Conservation (phyloP, 2,888 invertebrate genomes). For the Ophion ventricosus region DNA sequence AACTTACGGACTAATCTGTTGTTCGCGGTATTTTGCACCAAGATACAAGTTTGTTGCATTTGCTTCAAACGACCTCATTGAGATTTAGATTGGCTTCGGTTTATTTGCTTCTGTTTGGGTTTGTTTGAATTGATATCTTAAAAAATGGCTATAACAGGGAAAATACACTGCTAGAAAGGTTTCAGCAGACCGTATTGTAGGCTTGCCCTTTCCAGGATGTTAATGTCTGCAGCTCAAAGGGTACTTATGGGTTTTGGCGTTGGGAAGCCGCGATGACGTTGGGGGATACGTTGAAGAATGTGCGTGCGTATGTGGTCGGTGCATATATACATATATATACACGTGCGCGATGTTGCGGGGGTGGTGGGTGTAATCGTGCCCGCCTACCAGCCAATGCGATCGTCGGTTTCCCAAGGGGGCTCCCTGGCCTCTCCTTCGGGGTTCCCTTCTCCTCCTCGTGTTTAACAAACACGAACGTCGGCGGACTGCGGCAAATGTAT, state of each 20-base stretch:
- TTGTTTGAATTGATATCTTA: not conserved
- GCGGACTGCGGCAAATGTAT: constrained; percentile 28
- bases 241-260: not conserved
- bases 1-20: no score
- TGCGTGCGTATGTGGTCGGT: constrained; percentile 7
- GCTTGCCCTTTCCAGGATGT: not conserved
- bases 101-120: not conserved
- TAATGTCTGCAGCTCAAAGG: not conserved
- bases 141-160: not conserved
- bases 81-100: not conserved
- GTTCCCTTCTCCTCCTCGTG: constrained; percentile 75
- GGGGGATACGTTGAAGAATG: constrained; percentile 11
- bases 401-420: constrained; percentile 81
- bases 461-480: not conserved
- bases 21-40: no score
- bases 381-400: constrained; percentile 83
- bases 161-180: not conserved
- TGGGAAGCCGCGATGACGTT: not conserved
- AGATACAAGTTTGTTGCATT: no score
- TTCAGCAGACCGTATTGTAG: not conserved
- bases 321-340: not conserved
- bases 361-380: constrained; percentile 80
- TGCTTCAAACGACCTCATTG: no score
- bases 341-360: constrained; percentile 58
- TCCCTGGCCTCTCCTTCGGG: constrained; percentile 79